Conservation (phyloP, 2,888 invertebrate genomes). For the Cartodere bifasciata region DNA sequence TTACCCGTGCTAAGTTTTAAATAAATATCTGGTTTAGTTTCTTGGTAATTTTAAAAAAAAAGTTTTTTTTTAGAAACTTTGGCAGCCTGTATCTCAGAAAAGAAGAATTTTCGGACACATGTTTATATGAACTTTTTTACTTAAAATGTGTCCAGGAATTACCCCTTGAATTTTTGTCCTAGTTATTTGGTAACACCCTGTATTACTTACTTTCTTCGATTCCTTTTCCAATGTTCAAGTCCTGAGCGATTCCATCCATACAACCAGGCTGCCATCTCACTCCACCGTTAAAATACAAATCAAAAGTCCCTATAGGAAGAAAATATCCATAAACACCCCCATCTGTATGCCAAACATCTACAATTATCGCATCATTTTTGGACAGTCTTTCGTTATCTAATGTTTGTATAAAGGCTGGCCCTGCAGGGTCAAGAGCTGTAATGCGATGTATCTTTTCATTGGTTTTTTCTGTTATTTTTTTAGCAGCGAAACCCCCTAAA, state of each 20-base stretch:
- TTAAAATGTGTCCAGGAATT: too few relatives aligned
- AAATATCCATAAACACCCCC: constrained; percentile 38
- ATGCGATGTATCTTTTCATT: constrained; percentile 30
- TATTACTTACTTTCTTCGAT: constrained; percentile 21
- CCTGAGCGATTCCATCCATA: constrained; percentile 15
- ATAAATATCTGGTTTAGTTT: too few relatives aligned
- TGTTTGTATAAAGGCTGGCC: constrained; percentile 36
- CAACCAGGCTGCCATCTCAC: constrained; percentile 42
- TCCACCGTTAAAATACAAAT: constrained; percentile 47
- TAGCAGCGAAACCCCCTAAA: constrained; percentile 25
- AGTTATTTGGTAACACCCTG: too few relatives aligned
- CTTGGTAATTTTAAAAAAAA: too few relatives aligned
- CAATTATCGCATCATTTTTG: constrained; percentile 42
- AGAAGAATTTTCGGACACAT: too few relatives aligned
- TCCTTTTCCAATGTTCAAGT: constrained; percentile 13
- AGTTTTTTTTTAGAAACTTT: too few relatives aligned
- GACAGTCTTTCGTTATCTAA: constrained; percentile 36
- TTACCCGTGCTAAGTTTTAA: too few relatives aligned
- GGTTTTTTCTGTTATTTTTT: constrained; percentile 18
- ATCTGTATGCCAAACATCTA: constrained; percentile 49
- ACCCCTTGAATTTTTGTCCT: too few relatives aligned
- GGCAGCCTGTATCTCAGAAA: too few relatives aligned
- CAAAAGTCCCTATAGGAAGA: constrained; percentile 41
- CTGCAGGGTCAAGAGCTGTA: constrained; percentile 41
- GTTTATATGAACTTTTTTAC: too few relatives aligned